Base-by-base conservation (phyloP, 2,888 invertebrate species). In the Zaprionus obscuricornis region DNA sequence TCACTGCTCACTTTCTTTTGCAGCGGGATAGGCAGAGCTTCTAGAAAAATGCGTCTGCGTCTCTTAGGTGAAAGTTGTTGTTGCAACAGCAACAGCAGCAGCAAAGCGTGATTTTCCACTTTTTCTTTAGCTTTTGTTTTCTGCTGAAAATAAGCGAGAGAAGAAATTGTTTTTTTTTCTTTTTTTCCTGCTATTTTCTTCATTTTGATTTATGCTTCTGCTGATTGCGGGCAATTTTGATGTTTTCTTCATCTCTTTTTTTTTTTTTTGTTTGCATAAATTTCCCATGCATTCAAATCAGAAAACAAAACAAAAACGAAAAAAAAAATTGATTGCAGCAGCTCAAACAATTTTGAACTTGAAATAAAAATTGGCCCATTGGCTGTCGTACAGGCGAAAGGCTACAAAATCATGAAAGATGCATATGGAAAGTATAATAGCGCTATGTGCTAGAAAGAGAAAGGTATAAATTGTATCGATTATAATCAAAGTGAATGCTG, bases 91-190 rank as follows among this genome's bases (percentile, higher is more conserved):
- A 29, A 54, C 26, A 34, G 43, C 33, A 54, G 59, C 79, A 71
- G 22, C 46, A 34, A 52, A 76, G 64, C 83, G 59, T 83, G 83
- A 85, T 85, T 79, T 79, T 79, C 75, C 79, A 85, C 83, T 85
- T 79, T 85, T 79, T 79, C 75, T 83, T 85, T 62, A 36, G 49
- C 59, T 59, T 66, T 54, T 62, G 59, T 66, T 76, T 75, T 66
- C 75, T 51, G 60, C 11, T 42, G 69, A 50, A 10, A 47, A 18
- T 56, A 51, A 51, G 46, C 34, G 24, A 46, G n/a, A 46, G 27
- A 29, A 14, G 33, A 45, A 49, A 47, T 29, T 22, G 43, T 34
- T 26, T 22, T n/a, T 22, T 45, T 1, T 26, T 10, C 6, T 37
- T 29, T 8, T 22, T 34, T 10, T 18, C n/a, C 5, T 27, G 18